A percentile compares a stretch with the other conserved stretches of the same genome.
These are phyloP conservation scores for Conus ventricosus DNA, from an alignment of 1,140 invertebrate genomes.

Conservation along the genomic window DNA sequence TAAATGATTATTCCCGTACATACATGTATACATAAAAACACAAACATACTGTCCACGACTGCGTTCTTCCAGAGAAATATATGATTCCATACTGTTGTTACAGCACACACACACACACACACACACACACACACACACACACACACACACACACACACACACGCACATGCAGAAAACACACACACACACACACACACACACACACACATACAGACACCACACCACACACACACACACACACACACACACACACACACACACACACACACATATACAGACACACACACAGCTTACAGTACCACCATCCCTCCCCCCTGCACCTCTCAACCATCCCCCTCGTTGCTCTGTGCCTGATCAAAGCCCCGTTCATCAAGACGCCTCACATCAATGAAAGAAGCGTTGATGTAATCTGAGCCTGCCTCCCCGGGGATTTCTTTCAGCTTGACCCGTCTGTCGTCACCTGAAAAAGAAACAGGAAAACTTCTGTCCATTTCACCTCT, in stretches of 20 bases:
- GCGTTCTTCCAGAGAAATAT: no score
- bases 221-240: background rate
- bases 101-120: no score
- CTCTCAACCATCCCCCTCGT: background rate
- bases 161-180: background rate
- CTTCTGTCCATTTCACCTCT: no score
- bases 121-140: no score
- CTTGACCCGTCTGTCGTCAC: slow-evolving; percentile 97
- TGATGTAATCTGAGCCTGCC: slow-evolving; percentile 93
- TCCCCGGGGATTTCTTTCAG: slow-evolving; percentile 84
- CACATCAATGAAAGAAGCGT: slow-evolving; percentile 97
- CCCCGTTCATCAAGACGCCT: background rate
- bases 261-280: background rate
- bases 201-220: background rate
- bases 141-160: no score
- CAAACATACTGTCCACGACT: no score
- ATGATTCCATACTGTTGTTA: no score
- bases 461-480: slow-evolving; percentile 74
- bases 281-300: background rate
- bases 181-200: background rate
- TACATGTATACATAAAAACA: no score
- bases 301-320: background rate
- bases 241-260: background rate
- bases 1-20: no score
- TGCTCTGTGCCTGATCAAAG: no score